These are phyloP conservation scores for Lepidostoma basale DNA, from an alignment of 1,140 invertebrate species.

Conservation along the genomic window DNA sequence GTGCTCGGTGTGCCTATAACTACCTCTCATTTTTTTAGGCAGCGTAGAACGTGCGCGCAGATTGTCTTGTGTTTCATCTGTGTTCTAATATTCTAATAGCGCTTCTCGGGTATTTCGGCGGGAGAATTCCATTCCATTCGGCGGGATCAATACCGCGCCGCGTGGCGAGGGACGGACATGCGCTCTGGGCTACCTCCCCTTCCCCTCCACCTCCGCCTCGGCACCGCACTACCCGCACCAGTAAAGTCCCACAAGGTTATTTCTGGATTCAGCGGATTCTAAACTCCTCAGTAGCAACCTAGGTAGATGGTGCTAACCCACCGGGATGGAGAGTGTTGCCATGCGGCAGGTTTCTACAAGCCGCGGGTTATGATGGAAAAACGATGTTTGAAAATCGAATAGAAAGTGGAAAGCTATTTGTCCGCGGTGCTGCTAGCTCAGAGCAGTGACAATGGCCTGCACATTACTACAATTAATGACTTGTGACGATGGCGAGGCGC, in stretches of 20 bases:
- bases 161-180: not conserved
- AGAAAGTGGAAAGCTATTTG: not conserved
- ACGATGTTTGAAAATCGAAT: not conserved
- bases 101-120: not conserved
- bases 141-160: slow-evolving; percentile 18
- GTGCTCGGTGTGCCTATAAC: too few relatives aligned
- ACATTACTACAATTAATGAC: too few relatives aligned
- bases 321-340: not conserved
- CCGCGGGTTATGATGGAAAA: slow-evolving; percentile 1
- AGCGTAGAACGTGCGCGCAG: not conserved
- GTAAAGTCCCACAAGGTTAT: too few relatives aligned
- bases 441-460: too few relatives aligned
- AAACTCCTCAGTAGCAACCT: too few relatives aligned
- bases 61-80: not conserved
- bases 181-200: not conserved
- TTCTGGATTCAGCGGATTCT: too few relatives aligned
- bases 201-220: not conserved
- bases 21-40: not conserved
- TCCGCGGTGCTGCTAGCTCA: too few relatives aligned
- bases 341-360: not conserved
- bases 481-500: too few relatives aligned
- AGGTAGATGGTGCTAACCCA: too few relatives aligned
- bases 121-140: slow-evolving; percentile 2
- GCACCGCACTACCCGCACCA: not conserved
- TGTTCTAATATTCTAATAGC: not conserved